Percentiles rank a stretch among this genome's conserved stretches.
Evolutionary conservation across 92 coral and sea anemone genomes (phyloP).

Genomic region (Nematostella vectensis): DNA sequence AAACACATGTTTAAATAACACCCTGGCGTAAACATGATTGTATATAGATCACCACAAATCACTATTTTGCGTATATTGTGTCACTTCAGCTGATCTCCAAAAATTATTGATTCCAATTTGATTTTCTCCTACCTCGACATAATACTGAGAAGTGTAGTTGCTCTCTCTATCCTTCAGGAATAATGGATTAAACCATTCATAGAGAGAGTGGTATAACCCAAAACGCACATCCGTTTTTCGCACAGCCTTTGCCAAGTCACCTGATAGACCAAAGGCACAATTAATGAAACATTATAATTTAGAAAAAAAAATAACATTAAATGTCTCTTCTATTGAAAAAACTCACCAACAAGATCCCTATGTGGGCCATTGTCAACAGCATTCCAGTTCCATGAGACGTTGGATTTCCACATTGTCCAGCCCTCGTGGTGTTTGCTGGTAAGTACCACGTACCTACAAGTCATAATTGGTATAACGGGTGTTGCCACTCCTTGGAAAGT

Average conservation of each 20-base stretch:
- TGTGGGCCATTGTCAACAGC: constrained; percentile 83
- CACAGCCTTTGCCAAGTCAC: constrained; percentile 77
- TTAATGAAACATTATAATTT: too few species aligned
- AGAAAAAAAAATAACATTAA: neutral
- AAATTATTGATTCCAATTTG: too few species aligned
- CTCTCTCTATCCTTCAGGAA: constrained; percentile 59
- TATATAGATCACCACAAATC: too few species aligned
- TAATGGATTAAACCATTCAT: constrained; percentile 92
- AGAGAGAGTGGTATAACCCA: constrained; percentile 91
- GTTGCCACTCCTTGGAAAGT: too few species aligned
- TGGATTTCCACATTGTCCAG: constrained; percentile 80
- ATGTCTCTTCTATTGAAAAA: too few species aligned
- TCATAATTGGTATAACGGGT: too few species aligned
- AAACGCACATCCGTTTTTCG: constrained; percentile 62
- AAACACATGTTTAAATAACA: neutral
- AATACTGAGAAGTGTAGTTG: constrained; percentile 63
- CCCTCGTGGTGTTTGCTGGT: constrained; percentile 87
- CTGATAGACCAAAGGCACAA: too few species aligned
- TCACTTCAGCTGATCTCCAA: too few species aligned
- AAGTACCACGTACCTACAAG: constrained; percentile 60
- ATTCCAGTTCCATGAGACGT: constrained; percentile 87
- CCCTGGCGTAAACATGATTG: neutral
- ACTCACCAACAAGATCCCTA: constrained; percentile 72
- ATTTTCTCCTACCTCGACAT: constrained; percentile 67
- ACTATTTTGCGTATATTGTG: too few species aligned